These are phyloP conservation scores for Microtus montanus DNA, from an alignment of 2,113 vertebrate genomes.

Conservation along the genomic window DNA sequence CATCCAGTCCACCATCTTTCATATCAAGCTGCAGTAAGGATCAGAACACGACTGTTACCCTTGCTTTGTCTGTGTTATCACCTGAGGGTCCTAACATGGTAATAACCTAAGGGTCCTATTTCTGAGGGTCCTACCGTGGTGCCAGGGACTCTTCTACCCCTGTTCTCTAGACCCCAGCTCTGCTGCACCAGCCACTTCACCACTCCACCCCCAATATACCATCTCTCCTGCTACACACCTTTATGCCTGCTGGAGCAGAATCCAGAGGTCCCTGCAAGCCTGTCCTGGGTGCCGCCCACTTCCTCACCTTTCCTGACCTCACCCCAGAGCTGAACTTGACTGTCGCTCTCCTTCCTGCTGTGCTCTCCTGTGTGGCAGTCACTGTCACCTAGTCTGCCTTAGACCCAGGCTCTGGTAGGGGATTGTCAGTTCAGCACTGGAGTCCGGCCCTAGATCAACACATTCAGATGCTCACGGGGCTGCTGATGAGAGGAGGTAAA, in stretches of 20 bases:
- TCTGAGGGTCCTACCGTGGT: not conserved
- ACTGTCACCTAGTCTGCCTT: not conserved
- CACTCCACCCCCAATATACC: too few species aligned
- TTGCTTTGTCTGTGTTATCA: not conserved
- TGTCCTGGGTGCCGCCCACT: too few species aligned
- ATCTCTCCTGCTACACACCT: not conserved
- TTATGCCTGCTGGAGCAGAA: not conserved
- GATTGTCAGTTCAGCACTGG: not conserved
- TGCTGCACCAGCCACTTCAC: not conserved
- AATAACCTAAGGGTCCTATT: not conserved
- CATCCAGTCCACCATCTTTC: not conserved
- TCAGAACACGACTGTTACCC: rapidly evolving
- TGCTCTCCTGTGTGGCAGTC: not conserved
- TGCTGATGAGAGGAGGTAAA: not conserved
- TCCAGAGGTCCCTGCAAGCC: not conserved
- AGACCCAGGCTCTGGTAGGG: not conserved
- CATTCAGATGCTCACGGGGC: not conserved
- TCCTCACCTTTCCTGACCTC: not conserved
- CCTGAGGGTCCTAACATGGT: not conserved
- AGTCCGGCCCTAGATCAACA: not conserved
- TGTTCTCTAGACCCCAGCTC: too few species aligned
- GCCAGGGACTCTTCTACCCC: not conserved
- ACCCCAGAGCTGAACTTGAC: not conserved
- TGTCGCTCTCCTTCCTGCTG: not conserved
- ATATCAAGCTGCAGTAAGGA: not conserved